These are phyloP conservation scores for Tetragnatha montana DNA, from an alignment of 2,888 invertebrate species.

Conservation along the genomic window DNA sequence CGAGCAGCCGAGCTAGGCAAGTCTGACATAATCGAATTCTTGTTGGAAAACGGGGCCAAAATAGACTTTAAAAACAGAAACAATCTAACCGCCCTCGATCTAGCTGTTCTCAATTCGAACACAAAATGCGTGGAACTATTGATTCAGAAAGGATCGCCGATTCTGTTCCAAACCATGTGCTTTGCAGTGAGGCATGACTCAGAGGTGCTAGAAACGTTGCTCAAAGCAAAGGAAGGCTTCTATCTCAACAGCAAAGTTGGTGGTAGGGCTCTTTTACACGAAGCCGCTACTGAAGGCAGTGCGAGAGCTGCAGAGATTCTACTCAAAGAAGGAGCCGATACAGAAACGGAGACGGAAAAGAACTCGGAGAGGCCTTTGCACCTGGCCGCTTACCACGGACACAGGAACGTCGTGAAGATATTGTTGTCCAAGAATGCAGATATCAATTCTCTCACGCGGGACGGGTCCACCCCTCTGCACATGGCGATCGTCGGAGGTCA, in stretches of 20 bases:
- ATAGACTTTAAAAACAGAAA: background rate
- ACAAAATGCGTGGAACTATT: slow-evolving; percentile 18
- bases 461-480: slow-evolving; percentile 11
- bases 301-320: background rate
- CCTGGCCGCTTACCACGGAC: background rate
- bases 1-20: slow-evolving; percentile 11
- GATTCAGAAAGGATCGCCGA: background rate
- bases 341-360: background rate
- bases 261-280: background rate
- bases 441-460: background rate
- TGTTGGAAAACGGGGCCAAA: background rate
- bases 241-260: background rate
- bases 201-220: background rate
- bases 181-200: background rate
- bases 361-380: background rate
- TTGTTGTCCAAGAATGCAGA: background rate
- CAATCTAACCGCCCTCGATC: slow-evolving; percentile 13
- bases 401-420: background rate
- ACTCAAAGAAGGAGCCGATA: background rate
- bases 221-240: background rate
- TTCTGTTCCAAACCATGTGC: background rate
- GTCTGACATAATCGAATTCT: background rate
- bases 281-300: background rate
- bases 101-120: slow-evolving; percentile 2
- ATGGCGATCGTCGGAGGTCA: background rate